A percentile compares a stretch with the other conserved stretches of the same genome.
These are phyloP conservation scores for Holothuria scabra DNA, from an alignment of 53 echinoderm and acorn worm species.

Conservation along the genomic window DNA sequence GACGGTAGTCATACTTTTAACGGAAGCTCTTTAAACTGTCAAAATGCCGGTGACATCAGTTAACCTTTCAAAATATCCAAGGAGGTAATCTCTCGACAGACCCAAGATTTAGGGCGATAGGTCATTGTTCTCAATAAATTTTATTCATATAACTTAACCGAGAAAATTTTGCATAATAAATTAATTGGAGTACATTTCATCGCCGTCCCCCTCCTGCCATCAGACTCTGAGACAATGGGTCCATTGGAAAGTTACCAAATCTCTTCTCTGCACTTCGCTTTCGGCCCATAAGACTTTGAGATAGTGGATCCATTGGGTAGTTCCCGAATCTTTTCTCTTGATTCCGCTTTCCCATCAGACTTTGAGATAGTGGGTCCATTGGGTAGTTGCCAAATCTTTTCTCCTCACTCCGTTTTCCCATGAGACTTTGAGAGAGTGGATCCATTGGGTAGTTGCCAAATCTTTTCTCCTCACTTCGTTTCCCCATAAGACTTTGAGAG, in stretches of 20 bases:
- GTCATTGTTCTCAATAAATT: no score
- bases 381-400: not conserved
- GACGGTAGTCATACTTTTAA: no score
- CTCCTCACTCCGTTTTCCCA: not conserved
- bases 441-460: slow-evolving; percentile 15
- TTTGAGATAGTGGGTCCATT: slow-evolving; percentile 7
- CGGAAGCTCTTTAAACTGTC: no score
- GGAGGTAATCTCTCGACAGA: no score
- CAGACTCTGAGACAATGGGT: slow-evolving; percentile 4
- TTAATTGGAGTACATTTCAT: no score
- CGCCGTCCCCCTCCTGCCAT: not conserved
- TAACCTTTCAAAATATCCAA: no score
- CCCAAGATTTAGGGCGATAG: no score
- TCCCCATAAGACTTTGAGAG: not conserved
- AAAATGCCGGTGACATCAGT: no score
- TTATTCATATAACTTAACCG: no score
- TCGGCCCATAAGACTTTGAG: not conserved
- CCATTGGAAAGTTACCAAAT: slow-evolving; percentile 1
- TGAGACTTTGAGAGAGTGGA: not conserved
- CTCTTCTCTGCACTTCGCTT: slow-evolving; percentile 1
- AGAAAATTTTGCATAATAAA: no score
- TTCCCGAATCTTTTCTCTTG: not conserved
- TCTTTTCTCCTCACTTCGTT: not conserved
- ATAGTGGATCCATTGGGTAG: not conserved
- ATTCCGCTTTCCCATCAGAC: slow-evolving; percentile 3